phyloP scores from a whole-genome alignment of 1,140 invertebrate species.

The Anastrepha obliqua region DNA sequence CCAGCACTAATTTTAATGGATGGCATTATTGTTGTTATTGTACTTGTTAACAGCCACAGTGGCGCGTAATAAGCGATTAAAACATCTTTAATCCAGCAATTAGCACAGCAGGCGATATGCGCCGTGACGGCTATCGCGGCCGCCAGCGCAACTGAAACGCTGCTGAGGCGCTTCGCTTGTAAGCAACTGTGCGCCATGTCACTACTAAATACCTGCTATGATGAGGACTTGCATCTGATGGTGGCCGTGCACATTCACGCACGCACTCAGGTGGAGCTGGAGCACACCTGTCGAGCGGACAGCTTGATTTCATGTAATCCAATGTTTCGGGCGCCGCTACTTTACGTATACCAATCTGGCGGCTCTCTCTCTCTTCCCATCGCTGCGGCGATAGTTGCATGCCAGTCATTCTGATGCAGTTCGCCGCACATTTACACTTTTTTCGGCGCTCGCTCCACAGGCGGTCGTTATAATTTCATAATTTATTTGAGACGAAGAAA shows the following conservation, averaged over 20 bases:
- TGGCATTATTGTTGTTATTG: neutral
- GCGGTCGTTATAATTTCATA: slow-evolving; percentile 51
- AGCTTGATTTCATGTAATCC: slow-evolving; percentile 43
- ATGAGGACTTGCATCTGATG: neutral
- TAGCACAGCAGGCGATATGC: slow-evolving; percentile 67
- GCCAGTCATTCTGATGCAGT: neutral
- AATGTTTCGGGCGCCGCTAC: neutral
- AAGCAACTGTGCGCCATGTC: neutral
- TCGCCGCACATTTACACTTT: slow-evolving; percentile 33
- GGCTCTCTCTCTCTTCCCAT: neutral
- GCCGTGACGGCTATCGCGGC: neutral
- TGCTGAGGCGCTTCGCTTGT: neutral
- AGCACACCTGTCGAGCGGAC: slow-evolving; percentile 2
- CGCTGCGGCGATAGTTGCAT: neutral
- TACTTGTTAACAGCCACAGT: neutral
- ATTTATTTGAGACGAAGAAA: slow-evolving; percentile 32
- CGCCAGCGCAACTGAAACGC: neutral
- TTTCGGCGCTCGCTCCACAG: neutral
- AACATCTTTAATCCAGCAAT: slow-evolving; percentile 70
- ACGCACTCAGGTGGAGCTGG: neutral
- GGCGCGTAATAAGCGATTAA: slow-evolving; percentile 60
- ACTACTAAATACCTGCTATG: neutral
- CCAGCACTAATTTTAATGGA: neutral
- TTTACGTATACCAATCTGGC: neutral
- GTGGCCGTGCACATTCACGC: neutral